Base-by-base conservation (phyloP, 2,113 vertebrate genomes). In the Salvator merianae region DNA sequence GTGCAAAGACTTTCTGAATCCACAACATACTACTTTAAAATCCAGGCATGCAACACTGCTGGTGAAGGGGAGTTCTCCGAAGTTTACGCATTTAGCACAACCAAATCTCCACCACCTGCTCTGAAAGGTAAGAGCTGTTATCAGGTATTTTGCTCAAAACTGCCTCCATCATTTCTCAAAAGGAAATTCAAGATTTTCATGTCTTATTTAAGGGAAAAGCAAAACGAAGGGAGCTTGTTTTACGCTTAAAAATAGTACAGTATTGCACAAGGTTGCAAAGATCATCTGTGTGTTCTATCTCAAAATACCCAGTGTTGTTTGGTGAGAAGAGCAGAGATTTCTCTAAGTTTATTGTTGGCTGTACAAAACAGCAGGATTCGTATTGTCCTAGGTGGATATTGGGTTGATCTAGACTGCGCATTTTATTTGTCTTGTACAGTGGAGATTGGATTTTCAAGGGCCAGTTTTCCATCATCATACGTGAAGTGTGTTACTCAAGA, bases 81-180 rank as follows among this genome's bases (percentile, higher is more conserved):
- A 63, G 90, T 96, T 89, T 97, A 96, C 82, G 93, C 91, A 77
- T 97, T 97, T 92, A 92, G 94, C 89, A 97, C 97, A 86, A 95
- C 94, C 40, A 96, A 95, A 88, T 96, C 95, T 71, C 95, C 96
- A 66, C 97, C 97, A 1, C 84, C 93, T 9, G 88, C 94, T 89
- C 93, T 97, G 81, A 97, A 96, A 96, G 96, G 97, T 97, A 93
- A 95, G 91, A 7, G 72, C 38, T 1, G 30, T 72, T 34, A 0
- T 59, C 47, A 34, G 16, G 9, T 30, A 5, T 0, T 68, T 5
- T 3, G 38, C 16, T 2, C 2, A 68, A 32, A 59, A 59, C 43
- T 4, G 12, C 12, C 6, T 4, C 53, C 36, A n/a, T 4, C 6
- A 55, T 40, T 77, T 79, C 7, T 13, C 8, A 22, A 32, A 73